Evolutionary conservation across 2,113 vertebrate genomes (phyloP), one percentile per base, ranked within the genome.

Genomic region (Plecturocebus donacophilus): DNA sequence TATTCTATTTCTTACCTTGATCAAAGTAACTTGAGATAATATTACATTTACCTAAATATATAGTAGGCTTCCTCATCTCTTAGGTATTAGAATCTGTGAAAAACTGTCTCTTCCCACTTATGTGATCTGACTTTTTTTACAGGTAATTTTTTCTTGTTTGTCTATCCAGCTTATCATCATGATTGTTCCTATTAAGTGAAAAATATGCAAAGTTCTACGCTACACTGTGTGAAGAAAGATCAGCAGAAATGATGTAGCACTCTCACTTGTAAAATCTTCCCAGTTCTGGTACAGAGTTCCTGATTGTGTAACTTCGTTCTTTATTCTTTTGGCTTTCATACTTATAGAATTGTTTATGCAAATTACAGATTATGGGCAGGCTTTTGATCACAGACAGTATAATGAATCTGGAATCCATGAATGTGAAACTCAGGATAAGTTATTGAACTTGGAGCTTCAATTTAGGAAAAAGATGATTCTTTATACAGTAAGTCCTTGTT

Each of bases 311-410:
- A 68, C 30, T 93, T 75, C 83, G 8, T n/a, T 25, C 19, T 84
- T 96, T 61, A 45, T 80, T 83, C 92, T 35, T 97, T 79, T 87
- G n/a, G 5, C 64, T 85, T 88, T 82, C 45, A 80, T 70, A 19
- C 12, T 20, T 83, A 5, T 58, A 47, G 47, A 87, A 83, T 68
- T 95, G 61, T 45, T 87, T 64, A 42, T 75, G 25, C 38, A 94
- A 81, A 87, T 84, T 93, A 45, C 5, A 83, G 21, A 75, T 88
- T 71, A 45, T 87, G 32, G 56, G 1, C 5, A 84, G 75, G 45
- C 11, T 93, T 87, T 85, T 85, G 27, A 58, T 96, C 27, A 90
- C 12, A 93, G 30, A 47, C 2, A 83, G 14, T 17, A 87, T 54
- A 91, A 42, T 73, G 35, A 66, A 75, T 5, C 47, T 85, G 4